These are phyloP conservation scores for Riptortus pedestris DNA, from an alignment of 1,140 invertebrate genomes.

Conservation along the genomic window DNA sequence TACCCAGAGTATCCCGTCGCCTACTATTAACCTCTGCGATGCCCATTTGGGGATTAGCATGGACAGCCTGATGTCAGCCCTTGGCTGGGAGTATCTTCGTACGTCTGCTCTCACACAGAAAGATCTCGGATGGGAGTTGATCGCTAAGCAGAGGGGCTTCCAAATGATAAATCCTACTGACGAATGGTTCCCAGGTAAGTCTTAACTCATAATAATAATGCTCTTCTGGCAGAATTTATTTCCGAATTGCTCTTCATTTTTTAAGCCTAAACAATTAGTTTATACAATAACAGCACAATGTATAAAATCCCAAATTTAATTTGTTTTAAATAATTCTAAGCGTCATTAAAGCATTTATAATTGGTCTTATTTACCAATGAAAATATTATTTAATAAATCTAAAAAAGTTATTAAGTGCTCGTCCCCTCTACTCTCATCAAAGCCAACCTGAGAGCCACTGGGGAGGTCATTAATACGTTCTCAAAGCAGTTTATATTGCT, in stretches of 20 bases:
- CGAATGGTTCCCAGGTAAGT: constrained; percentile 70
- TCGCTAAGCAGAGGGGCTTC: constrained; percentile 63
- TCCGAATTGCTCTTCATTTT: constrained; percentile 1
- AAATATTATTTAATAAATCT: no score
- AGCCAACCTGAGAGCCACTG: no score
- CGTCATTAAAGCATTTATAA: no score
- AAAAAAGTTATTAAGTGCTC: no score
- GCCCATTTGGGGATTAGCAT: constrained; percentile 56
- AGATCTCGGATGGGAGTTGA: constrained; percentile 55
- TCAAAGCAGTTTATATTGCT: no score
- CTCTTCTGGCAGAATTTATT: neutral
- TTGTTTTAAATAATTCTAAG: no score
- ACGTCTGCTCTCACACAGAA: constrained; percentile 51
- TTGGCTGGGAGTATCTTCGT: constrained; percentile 73
- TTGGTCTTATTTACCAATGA: no score
- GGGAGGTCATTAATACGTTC: no score
- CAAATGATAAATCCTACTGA: constrained; percentile 77
- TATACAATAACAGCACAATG: neutral
- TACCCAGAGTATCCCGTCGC: constrained; percentile 65
- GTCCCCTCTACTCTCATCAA: no score
- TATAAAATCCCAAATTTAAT: neutral
- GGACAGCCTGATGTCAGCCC: constrained; percentile 53
- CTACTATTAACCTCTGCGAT: constrained; percentile 57
- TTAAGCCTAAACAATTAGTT: neutral
- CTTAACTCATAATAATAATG: no score